Percentiles rank a stretch among this genome's conserved stretches.
Evolutionary conservation across 2,888 invertebrate genomes (phyloP).

Genomic region (Ophion obscuratus): DNA sequence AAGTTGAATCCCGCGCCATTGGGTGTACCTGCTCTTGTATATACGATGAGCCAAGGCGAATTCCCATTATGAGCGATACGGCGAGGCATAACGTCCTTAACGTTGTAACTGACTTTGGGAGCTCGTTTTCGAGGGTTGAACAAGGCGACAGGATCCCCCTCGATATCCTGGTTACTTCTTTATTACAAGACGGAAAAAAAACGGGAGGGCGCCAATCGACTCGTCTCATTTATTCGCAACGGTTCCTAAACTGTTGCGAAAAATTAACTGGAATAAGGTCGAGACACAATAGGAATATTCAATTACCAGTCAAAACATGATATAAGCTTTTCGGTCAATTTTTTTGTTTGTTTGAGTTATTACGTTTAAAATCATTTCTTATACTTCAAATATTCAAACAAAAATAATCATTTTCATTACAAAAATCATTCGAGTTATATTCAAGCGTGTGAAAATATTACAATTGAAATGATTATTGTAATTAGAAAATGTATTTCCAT

Average conservation of each 20-base stretch:
- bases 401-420: too few relatives aligned
- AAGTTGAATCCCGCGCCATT: slow-evolving; percentile 28
- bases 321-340: too few relatives aligned
- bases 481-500: too few relatives aligned
- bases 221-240: not conserved
- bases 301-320: too few relatives aligned
- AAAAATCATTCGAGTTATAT: too few relatives aligned
- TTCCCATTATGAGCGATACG: slow-evolving; percentile 33
- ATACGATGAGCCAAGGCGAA: slow-evolving; percentile 5
- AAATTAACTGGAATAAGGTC: not conserved
- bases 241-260: not conserved
- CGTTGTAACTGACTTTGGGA: slow-evolving; percentile 6
- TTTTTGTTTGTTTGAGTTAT: too few relatives aligned
- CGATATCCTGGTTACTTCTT: not conserved
- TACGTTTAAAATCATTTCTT: too few relatives aligned
- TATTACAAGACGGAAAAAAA: not conserved
- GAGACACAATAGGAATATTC: too few relatives aligned
- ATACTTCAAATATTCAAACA: too few relatives aligned
- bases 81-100: not conserved
- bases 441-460: too few relatives aligned
- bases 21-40: not conserved
- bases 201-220: not conserved
- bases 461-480: too few relatives aligned
- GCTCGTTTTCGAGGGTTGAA: slow-evolving; percentile 3
- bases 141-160: not conserved